phyloP scores from a whole-genome alignment of 2,113 vertebrate species.

The Gadus macrocephalus region DNA sequence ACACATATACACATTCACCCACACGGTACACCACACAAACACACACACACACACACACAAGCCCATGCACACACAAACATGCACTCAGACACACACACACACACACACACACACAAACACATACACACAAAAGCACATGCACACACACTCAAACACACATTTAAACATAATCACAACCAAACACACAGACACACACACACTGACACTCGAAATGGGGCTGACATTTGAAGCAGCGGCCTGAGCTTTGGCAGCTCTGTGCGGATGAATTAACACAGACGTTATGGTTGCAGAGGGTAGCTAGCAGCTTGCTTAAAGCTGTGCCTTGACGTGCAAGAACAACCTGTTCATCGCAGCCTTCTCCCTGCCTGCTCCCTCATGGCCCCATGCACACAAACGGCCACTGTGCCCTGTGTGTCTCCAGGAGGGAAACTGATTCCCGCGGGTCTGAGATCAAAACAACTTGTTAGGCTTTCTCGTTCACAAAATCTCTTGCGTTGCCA shows the following conservation, averaged over 20 bases:
- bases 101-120: background rate
- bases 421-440: too few species aligned
- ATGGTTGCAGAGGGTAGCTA: slow-evolving; percentile 28
- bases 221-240: slow-evolving; percentile 36
- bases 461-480: background rate
- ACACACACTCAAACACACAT: background rate
- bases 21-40: background rate
- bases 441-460: slow-evolving; percentile 8
- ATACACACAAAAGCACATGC: background rate
- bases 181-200: background rate
- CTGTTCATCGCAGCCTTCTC: slow-evolving; percentile 21
- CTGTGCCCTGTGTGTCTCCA: too few species aligned
- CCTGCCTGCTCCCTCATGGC: background rate
- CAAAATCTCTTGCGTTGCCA: background rate
- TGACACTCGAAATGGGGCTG: slow-evolving; percentile 7
- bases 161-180: background rate
- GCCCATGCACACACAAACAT: background rate
- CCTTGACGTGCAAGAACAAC: slow-evolving; percentile 5
- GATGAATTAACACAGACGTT: slow-evolving; percentile 41
- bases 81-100: background rate
- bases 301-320: slow-evolving; percentile 17
- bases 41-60: background rate
- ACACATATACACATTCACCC: background rate
- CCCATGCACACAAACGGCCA: background rate
- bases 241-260: slow-evolving; percentile 39